Percentiles rank a stretch among this genome's conserved stretches.
Conservation (phyloP, 64 coral and sea anemone species). For the Stylophora pistillata region DNA sequence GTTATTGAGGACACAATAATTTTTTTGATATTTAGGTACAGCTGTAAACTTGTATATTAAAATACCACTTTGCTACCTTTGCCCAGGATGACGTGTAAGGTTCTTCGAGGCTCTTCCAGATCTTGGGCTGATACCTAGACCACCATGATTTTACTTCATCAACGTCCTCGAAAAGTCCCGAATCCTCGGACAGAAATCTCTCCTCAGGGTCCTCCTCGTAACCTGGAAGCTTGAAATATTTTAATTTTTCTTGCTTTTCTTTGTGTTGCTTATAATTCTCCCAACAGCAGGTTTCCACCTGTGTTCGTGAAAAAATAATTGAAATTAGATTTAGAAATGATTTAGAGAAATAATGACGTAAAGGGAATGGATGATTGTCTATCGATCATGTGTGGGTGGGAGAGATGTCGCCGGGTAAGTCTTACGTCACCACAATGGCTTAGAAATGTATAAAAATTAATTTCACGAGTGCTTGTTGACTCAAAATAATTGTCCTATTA, state of each 20-base stretch:
- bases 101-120: slow-evolving; percentile 82
- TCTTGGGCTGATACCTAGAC: slow-evolving; percentile 65
- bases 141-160: slow-evolving; percentile 71
- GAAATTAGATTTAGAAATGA: too few species aligned
- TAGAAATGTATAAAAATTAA: too few species aligned
- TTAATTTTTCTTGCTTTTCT: slow-evolving; percentile 97
- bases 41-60: background rate
- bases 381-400: too few species aligned
- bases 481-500: too few species aligned
- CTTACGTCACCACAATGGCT: too few species aligned
- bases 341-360: too few species aligned
- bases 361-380: too few species aligned
- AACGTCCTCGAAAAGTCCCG: slow-evolving; percentile 63
- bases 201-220: slow-evolving; percentile 57
- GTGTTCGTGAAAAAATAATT: background rate
- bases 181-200: slow-evolving; percentile 23
- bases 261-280: slow-evolving; percentile 98
- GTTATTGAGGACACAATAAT: too few species aligned
- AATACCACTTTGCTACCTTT: slow-evolving; percentile 44
- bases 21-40: background rate
- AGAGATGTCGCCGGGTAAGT: too few species aligned
- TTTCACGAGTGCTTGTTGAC: too few species aligned
- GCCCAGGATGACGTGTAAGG: slow-evolving; percentile 77
- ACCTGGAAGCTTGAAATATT: slow-evolving; percentile 86
- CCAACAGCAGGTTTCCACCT: slow-evolving; percentile 99